Percentiles rank a stretch among this genome's conserved stretches.
These are phyloP conservation scores for Camarhynchus parvulus DNA, from an alignment of 2,113 vertebrate genomes.

Conservation along the genomic window DNA sequence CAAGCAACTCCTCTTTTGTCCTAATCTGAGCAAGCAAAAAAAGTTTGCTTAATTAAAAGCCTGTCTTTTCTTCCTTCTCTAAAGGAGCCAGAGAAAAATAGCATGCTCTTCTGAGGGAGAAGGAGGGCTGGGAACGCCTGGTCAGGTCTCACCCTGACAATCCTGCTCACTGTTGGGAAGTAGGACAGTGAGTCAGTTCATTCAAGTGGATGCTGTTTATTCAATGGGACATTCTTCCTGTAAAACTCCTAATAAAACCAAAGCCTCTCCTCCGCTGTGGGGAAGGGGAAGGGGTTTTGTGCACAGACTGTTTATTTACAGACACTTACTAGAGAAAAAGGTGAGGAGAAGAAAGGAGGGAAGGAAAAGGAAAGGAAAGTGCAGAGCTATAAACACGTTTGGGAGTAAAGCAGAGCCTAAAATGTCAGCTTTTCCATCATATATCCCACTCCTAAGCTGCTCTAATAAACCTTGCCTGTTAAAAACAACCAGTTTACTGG, in stretches of 20 bases:
- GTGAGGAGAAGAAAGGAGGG: slow-evolving; percentile 39
- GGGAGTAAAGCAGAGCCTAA: neutral
- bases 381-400: slow-evolving; percentile 6
- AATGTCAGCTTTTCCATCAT: neutral
- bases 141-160: slow-evolving; percentile 46
- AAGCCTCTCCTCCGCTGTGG: neutral
- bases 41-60: slow-evolving; percentile 74
- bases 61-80: slow-evolving; percentile 47
- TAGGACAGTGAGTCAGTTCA: slow-evolving; percentile 60
- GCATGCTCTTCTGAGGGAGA: slow-evolving; percentile 34
- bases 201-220: slow-evolving; percentile 66
- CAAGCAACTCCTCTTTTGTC: slow-evolving; percentile 59
- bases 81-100: slow-evolving; percentile 37
- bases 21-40: slow-evolving; percentile 57
- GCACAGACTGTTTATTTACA: slow-evolving; percentile 42
- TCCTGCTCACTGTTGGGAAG: slow-evolving; percentile 53
- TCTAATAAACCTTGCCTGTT: neutral
- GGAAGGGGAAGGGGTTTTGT: slow-evolving; percentile 41
- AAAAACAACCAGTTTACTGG: slow-evolving; percentile 3
- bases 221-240: slow-evolving; percentile 60
- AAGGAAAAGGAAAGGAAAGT: slow-evolving; percentile 51
- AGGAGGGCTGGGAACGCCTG: slow-evolving; percentile 62
- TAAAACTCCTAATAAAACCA: slow-evolving; percentile 53
- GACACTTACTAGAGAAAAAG: neutral
- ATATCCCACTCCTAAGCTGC: neutral